Conservation (phyloP, 2,797 vertebrate species). For the Cygnus olor region DNA sequence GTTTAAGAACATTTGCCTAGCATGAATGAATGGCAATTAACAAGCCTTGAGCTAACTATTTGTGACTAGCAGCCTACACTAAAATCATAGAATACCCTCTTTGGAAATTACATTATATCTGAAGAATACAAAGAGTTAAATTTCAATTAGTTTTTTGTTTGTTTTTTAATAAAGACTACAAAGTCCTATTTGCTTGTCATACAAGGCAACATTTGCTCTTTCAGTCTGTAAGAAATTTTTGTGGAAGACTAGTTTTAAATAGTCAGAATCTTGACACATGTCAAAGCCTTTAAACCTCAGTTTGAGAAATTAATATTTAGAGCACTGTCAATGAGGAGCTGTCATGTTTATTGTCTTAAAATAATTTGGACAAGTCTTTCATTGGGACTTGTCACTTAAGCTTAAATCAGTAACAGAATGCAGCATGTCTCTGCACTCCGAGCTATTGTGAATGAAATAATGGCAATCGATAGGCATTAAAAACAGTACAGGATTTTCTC, state of each 20-base stretch:
- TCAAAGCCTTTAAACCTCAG: conserved; percentile 1
- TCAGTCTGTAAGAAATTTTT: background rate
- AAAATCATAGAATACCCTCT: background rate
- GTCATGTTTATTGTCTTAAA: conserved; percentile 19
- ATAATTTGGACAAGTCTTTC: conserved; percentile 5
- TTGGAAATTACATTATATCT: background rate
- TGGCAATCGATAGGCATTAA: background rate
- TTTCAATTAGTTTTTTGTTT: background rate
- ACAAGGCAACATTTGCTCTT: background rate
- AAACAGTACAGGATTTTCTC: background rate
- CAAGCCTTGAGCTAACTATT: background rate
- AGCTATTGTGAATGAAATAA: background rate
- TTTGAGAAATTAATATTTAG: conserved; percentile 42
- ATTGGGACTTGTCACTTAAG: conserved; percentile 41
- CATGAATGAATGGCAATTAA: background rate
- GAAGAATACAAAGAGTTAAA: background rate
- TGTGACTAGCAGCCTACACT: background rate
- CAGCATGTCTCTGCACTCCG: background rate
- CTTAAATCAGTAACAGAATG: background rate
- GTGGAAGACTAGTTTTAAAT: conserved; percentile 15
- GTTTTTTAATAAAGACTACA: background rate
- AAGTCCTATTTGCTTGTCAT: background rate
- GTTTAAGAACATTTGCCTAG: background rate
- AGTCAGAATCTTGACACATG: conserved; percentile 12
- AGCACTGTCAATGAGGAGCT: conserved; percentile 18